phyloP scores from a whole-genome alignment of 2,888 invertebrate species.

The Ferdinandea cuprea region DNA sequence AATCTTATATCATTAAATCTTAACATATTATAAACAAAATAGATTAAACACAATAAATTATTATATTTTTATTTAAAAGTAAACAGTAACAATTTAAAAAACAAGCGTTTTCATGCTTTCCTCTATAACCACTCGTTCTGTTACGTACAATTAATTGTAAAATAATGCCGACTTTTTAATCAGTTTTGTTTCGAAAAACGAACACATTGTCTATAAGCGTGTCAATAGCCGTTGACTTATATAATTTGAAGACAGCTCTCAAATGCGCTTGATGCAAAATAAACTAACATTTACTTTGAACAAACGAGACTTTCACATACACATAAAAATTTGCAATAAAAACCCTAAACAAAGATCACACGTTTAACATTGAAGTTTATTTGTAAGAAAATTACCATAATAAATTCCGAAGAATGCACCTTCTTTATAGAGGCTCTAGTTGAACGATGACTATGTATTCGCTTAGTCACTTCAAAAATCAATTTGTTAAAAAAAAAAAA shows the following conservation, averaged over 20 bases:
- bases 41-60: slow-evolving; percentile 69
- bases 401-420: not conserved
- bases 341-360: slow-evolving; percentile 15
- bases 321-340: slow-evolving; percentile 29
- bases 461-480: slow-evolving; percentile 19
- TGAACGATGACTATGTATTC: not conserved
- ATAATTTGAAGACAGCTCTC: not conserved
- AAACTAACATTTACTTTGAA: slow-evolving; percentile 59
- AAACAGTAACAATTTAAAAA: slow-evolving; percentile 46
- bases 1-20: slow-evolving; percentile 7
- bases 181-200: slow-evolving; percentile 17
- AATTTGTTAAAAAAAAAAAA: slow-evolving; percentile 29
- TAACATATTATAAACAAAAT: slow-evolving; percentile 33
- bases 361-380: slow-evolving; percentile 59
- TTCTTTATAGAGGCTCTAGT: slow-evolving; percentile 13
- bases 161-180: slow-evolving; percentile 4
- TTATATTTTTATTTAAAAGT: slow-evolving; percentile 56
- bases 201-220: slow-evolving; percentile 32
- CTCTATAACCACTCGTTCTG: slow-evolving; percentile 17
- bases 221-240: slow-evolving; percentile 26
- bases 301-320: slow-evolving; percentile 31
- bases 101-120: slow-evolving; percentile 34
- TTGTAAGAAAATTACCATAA: slow-evolving; percentile 23
- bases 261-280: slow-evolving; percentile 50
- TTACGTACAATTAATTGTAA: slow-evolving; percentile 36